These are phyloP conservation scores for Ectemnius cavifrons DNA, from an alignment of 2,888 invertebrate genomes.

Conservation along the genomic window DNA sequence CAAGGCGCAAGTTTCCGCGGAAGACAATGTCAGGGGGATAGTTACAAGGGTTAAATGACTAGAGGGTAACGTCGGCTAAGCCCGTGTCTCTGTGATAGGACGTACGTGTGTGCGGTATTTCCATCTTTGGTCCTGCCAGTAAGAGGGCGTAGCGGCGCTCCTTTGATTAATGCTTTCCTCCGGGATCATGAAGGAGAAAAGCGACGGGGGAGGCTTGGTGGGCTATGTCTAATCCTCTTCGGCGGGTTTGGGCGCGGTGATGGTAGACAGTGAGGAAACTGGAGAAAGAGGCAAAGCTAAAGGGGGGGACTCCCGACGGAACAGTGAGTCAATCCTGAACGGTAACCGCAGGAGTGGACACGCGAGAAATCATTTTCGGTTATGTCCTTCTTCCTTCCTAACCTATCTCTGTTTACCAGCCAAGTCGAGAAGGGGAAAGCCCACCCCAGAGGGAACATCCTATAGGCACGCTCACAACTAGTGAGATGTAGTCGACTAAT, in stretches of 20 bases:
- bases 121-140: slow-evolving; percentile 65
- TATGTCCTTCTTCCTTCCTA: slow-evolving; percentile 36
- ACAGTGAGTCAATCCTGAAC: too few species aligned
- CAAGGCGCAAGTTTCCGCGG: slow-evolving; percentile 7
- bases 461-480: slow-evolving; percentile 43
- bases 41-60: slow-evolving; percentile 42
- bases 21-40: slow-evolving; percentile 42
- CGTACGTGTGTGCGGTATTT: slow-evolving; percentile 53
- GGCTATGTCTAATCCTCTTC: slow-evolving; percentile 60
- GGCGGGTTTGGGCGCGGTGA: slow-evolving; percentile 16
- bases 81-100: slow-evolving; percentile 50
- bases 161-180: slow-evolving; percentile 73
- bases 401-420: slow-evolving; percentile 1
- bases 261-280: slow-evolving; percentile 22
- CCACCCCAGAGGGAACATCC: slow-evolving; percentile 21
- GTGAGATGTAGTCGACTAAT: slow-evolving; percentile 25
- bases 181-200: slow-evolving; percentile 36
- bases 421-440: slow-evolving; percentile 18
- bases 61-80: slow-evolving; percentile 41
- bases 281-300: slow-evolving; percentile 43
- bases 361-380: slow-evolving; percentile 74
- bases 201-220: slow-evolving; percentile 5
- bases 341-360: slow-evolving; percentile 60
- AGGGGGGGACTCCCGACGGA: slow-evolving; percentile 55
- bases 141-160: slow-evolving; percentile 64